These are phyloP conservation scores for Lycocerus yunnanus DNA, from an alignment of 2,888 invertebrate genomes.

Conservation along the genomic window DNA sequence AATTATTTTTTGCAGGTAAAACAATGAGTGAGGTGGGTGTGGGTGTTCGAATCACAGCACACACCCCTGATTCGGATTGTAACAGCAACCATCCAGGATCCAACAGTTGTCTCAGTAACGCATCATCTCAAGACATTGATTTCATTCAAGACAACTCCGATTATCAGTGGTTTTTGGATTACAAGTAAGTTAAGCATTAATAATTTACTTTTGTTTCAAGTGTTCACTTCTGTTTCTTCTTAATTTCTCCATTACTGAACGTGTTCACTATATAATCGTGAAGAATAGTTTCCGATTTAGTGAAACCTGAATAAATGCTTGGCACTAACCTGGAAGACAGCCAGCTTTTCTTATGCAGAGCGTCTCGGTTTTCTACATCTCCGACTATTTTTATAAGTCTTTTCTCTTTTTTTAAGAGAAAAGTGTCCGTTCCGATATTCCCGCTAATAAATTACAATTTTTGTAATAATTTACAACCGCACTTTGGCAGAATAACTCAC, in stretches of 20 bases:
- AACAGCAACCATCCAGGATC: slow-evolving; percentile 59
- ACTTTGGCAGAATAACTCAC: background rate
- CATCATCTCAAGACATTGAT: slow-evolving; percentile 65
- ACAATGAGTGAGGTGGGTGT: slow-evolving; percentile 52
- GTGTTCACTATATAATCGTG: background rate
- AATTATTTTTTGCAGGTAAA: slow-evolving; percentile 47
- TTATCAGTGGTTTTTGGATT: slow-evolving; percentile 90
- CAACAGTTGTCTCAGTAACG: slow-evolving; percentile 56
- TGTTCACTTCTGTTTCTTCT: background rate
- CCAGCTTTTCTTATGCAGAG: background rate
- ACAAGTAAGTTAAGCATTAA: slow-evolving; percentile 66
- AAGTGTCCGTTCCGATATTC: background rate
- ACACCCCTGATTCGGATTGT: slow-evolving; percentile 62
- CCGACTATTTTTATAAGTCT: background rate
- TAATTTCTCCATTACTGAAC: too few relatives aligned
- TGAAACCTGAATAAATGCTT: background rate
- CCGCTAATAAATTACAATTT: background rate
- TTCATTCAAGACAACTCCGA: slow-evolving; percentile 87
- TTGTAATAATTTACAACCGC: background rate
- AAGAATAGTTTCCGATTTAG: background rate
- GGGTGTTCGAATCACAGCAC: slow-evolving; percentile 46
- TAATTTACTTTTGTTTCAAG: background rate
- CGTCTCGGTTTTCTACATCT: background rate
- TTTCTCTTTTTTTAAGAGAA: background rate
- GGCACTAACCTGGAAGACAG: background rate